phyloP scores from a whole-genome alignment of 2,113 vertebrate species.

The Oncorhynchus keta region DNA sequence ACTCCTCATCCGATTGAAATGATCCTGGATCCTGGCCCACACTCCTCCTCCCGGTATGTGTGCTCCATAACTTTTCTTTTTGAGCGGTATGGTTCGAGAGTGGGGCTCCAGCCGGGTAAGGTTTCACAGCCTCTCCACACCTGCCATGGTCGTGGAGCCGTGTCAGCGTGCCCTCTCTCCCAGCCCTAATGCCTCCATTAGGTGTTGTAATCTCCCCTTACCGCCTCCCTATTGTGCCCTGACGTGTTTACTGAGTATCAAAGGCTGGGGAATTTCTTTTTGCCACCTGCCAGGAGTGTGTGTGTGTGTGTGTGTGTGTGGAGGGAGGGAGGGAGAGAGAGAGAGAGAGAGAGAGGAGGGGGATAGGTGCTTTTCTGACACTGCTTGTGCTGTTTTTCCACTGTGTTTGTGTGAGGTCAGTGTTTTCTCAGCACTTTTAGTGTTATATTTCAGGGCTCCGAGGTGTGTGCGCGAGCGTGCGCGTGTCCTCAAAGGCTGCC shows the following conservation, averaged over 20 bases:
- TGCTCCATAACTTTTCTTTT: slow-evolving; percentile 1
- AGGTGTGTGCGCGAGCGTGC: slow-evolving; percentile 13
- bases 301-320: no score
- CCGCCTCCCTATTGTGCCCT: no score
- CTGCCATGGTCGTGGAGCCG: slow-evolving; percentile 53
- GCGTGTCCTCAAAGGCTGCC: slow-evolving; percentile 39
- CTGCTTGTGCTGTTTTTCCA: not conserved
- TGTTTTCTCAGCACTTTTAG: slow-evolving; percentile 1
- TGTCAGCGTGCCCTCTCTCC: slow-evolving; percentile 33
- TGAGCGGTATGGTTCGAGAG: slow-evolving; percentile 9
- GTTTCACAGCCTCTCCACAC: slow-evolving; percentile 71
- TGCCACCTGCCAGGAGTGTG: slow-evolving; percentile 52
- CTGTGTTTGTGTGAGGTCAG: slow-evolving; percentile 3
- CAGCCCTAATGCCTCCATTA: slow-evolving; percentile 60
- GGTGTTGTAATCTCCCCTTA: no score
- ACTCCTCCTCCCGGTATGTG: slow-evolving; percentile 26
- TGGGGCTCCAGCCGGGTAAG: slow-evolving; percentile 37
- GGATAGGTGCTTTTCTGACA: no score
- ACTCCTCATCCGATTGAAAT: slow-evolving; percentile 27
- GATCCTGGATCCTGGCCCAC: slow-evolving; percentile 4
- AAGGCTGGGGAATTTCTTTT: slow-evolving; percentile 58
- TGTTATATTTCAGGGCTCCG: not conserved
- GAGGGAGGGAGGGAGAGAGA: no score
- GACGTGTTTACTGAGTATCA: slow-evolving; percentile 60
- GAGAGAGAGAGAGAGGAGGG: no score